phyloP scores from a whole-genome alignment of 2,797 vertebrate genomes.

The Ciconia nigra region DNA sequence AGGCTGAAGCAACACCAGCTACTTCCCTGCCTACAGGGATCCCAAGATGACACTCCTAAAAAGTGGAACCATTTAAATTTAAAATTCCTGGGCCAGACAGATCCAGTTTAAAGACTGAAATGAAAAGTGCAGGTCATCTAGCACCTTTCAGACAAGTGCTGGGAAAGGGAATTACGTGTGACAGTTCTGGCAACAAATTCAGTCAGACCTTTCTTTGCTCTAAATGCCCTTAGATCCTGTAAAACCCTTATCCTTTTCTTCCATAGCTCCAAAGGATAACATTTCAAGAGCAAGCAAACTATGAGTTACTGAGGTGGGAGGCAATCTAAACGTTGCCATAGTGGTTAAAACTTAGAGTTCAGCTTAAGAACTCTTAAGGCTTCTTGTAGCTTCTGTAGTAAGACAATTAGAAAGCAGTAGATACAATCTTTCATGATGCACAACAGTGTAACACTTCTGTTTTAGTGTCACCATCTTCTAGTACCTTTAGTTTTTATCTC shows the following conservation, averaged over 20 bases:
- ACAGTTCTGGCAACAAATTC: neutral
- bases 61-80: neutral
- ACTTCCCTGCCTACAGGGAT: neutral
- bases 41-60: neutral
- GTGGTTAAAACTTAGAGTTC: neutral
- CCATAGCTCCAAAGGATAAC: neutral
- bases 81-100: neutral
- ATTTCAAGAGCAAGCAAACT: neutral
- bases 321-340: neutral
- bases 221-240: neutral
- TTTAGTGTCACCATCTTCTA: neutral
- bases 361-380: neutral
- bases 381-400: neutral
- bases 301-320: neutral
- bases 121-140: neutral
- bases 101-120: neutral
- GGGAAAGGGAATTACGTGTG: neutral
- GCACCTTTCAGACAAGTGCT: neutral
- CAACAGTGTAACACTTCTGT: neutral
- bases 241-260: neutral
- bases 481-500: neutral
- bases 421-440: neutral
- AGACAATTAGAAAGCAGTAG: neutral
- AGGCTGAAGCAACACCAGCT: neutral
- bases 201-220: neutral